These are phyloP conservation scores for Tillus elongatus DNA, from an alignment of 2,888 invertebrate species.

Conservation along the genomic window DNA sequence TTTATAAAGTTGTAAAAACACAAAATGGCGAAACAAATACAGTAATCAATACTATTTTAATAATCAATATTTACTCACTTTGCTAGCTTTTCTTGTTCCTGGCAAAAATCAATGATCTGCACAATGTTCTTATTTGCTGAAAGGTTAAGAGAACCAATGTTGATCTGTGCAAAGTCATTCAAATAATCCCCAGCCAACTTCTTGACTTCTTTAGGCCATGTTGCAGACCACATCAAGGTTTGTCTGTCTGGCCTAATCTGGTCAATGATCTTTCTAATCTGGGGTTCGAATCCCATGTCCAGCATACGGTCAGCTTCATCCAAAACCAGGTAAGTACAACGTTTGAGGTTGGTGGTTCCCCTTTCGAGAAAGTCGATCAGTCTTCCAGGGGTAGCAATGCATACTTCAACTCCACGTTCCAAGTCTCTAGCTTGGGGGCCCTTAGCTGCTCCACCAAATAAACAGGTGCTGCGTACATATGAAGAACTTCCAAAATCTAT, in stretches of 20 bases:
- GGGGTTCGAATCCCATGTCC: conserved; percentile 95
- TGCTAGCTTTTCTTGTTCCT: too few relatives aligned
- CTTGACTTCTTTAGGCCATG: conserved; percentile 90
- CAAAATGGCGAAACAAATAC: too few relatives aligned
- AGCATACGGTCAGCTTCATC: too few relatives aligned
- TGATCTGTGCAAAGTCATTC: conserved; percentile 83
- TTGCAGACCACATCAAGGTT: too few relatives aligned
- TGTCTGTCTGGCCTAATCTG: too few relatives aligned
- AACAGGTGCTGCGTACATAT: conserved; percentile 79
- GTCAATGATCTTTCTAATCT: too few relatives aligned
- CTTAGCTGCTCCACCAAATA: conserved; percentile 94
- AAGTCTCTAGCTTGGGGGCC: conserved; percentile 80
- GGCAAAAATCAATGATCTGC: too few relatives aligned
- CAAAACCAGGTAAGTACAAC: conserved; percentile 87
- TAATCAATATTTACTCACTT: too few relatives aligned
- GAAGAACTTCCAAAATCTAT: conserved; percentile 77
- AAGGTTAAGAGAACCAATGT: conserved; percentile 91
- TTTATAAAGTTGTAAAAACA: too few relatives aligned
- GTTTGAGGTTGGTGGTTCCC: conserved; percentile 67
- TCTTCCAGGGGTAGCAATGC: conserved; percentile 87
- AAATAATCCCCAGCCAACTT: conserved; percentile 92
- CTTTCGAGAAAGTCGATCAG: conserved; percentile 84
- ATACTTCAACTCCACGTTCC: conserved; percentile 81
- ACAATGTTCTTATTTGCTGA: too few relatives aligned
- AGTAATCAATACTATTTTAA: too few relatives aligned